Evolutionary conservation across 1,140 invertebrate genomes (phyloP).

Genomic region (Listronotus bonariensis): DNA sequence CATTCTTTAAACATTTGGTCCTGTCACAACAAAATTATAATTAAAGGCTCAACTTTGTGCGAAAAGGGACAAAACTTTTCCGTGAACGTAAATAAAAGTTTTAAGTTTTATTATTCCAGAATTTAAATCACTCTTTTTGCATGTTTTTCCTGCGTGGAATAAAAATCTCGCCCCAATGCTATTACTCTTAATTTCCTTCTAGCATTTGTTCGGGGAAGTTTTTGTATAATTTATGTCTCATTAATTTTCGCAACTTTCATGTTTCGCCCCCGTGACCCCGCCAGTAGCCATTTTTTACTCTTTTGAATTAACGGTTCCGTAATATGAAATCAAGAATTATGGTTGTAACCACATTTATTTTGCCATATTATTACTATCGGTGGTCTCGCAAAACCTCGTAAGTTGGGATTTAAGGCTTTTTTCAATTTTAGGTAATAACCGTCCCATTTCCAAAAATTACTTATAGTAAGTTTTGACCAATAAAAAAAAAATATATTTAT

Average conservation of each 20-base stretch:
- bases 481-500: no score
- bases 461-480: no score
- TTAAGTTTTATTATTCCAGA: constrained; percentile 27
- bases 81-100: constrained; percentile 11
- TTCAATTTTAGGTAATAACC: no score
- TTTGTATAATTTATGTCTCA: constrained; percentile 44
- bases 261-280: constrained; percentile 12
- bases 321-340: no score
- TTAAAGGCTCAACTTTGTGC: constrained; percentile 15
- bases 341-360: no score
- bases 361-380: no score
- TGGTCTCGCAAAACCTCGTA: no score
- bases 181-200: constrained; percentile 43
- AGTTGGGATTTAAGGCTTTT: no score
- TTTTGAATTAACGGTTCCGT: not conserved
- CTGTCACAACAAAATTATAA: constrained; percentile 22
- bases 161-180: constrained; percentile 29
- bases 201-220: constrained; percentile 38
- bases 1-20: constrained; percentile 6
- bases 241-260: constrained; percentile 35
- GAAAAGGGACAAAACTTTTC: constrained; percentile 15
- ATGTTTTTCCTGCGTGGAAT: constrained; percentile 28
- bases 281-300: not conserved
- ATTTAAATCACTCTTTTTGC: constrained; percentile 29
- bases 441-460: no score